A percentile compares a stretch with the other conserved stretches of the same genome.
These are phyloP conservation scores for Mimumesa dahlbomi DNA, from an alignment of 2,888 invertebrate genomes.

Conservation along the genomic window DNA sequence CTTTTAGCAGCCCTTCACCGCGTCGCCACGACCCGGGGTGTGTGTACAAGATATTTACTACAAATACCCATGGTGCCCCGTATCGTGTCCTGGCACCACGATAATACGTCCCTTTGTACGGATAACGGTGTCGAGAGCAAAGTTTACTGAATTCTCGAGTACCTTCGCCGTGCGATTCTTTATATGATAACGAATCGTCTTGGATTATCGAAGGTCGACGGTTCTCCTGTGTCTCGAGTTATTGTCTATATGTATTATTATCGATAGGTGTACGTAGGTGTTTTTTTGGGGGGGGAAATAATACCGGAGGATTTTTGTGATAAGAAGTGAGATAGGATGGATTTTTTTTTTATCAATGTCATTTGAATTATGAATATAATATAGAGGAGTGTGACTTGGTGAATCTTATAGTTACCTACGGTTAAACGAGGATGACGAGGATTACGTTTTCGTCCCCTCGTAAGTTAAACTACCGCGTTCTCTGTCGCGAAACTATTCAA, in stretches of 20 bases:
- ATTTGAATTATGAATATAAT: no score
- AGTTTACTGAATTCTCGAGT: constrained; percentile 59
- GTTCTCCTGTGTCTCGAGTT: no score
- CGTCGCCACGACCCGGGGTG: no score
- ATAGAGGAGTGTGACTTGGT: no score
- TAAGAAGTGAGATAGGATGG: no score
- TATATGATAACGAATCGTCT: constrained; percentile 37
- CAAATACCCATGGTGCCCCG: constrained; percentile 72
- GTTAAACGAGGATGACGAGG: constrained; percentile 7
- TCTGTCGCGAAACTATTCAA: constrained; percentile 53
- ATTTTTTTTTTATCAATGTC: no score
- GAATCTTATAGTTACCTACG: constrained; percentile 10
- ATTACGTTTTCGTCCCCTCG: constrained; percentile 37
- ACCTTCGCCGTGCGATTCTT: constrained; percentile 45
- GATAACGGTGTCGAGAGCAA: constrained; percentile 55
- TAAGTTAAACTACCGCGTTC: constrained; percentile 39
- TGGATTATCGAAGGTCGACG: constrained; percentile 46
- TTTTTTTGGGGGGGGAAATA: no score
- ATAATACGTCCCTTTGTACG: constrained; percentile 71
- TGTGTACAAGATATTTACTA: constrained; percentile 77
- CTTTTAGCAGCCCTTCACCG: constrained; percentile 37
- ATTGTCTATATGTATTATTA: no score
- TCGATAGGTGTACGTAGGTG: no score
- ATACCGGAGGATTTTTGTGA: no score
- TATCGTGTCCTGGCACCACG: constrained; percentile 65